Conservation (phyloP, 2,797 vertebrate species). For the Galagoides demidoff region DNA sequence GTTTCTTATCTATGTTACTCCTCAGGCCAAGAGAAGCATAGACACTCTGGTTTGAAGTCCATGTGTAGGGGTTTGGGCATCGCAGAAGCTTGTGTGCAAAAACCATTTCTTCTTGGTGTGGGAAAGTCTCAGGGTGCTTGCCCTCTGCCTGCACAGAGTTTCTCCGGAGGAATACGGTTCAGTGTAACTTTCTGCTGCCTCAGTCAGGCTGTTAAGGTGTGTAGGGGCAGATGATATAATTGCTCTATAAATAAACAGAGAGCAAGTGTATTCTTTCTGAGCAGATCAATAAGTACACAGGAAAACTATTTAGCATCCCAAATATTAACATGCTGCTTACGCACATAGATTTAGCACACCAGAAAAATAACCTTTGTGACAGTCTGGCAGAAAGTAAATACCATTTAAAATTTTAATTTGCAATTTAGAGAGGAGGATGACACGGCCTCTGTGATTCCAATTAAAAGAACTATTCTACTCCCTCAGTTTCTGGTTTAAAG, state of each 20-base stretch:
- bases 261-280: background rate
- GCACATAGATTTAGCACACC: background rate
- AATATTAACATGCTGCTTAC: conserved; percentile 5
- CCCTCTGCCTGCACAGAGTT: background rate
- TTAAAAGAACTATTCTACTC: background rate
- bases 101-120: background rate
- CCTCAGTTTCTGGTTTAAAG: background rate
- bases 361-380: conserved; percentile 25
- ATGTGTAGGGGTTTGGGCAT: background rate
- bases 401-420: conserved; percentile 48
- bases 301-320: conserved; percentile 21
- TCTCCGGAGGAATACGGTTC: background rate
- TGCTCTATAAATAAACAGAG: conserved; percentile 33
- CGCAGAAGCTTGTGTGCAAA: background rate
- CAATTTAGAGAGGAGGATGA: background rate
- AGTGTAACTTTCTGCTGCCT: background rate
- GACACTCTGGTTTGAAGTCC: background rate
- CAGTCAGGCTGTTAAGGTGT: background rate
- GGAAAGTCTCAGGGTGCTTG: background rate
- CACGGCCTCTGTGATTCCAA: conserved; percentile 9
- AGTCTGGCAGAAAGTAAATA: conserved; percentile 35
- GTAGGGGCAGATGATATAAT: background rate
- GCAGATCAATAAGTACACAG: background rate
- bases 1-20: background rate
- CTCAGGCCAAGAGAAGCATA: background rate